phyloP scores from a whole-genome alignment of 2,888 invertebrate species.

The Polietes domitor region DNA sequence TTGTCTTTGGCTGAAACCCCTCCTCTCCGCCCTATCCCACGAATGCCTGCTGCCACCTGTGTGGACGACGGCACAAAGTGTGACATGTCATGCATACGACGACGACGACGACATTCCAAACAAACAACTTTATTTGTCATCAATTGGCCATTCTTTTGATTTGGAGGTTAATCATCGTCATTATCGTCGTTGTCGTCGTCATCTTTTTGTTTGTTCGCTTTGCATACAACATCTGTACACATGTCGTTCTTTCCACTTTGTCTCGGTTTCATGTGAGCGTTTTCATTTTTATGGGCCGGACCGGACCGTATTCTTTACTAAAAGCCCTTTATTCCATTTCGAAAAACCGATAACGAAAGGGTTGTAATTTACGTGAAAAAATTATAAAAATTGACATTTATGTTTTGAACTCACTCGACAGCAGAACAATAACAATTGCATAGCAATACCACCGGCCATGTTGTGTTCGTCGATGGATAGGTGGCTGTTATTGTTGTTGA shows the following conservation, averaged over 20 bases:
- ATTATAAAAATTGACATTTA: slow-evolving; percentile 59
- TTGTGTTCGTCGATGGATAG: slow-evolving; percentile 3
- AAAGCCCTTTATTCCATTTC: not conserved
- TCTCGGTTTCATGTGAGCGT: not conserved
- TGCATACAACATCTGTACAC: too few species aligned
- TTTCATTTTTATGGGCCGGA: not conserved
- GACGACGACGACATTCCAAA: slow-evolving; percentile 29
- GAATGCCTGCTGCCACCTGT: not conserved
- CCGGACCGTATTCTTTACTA: not conserved
- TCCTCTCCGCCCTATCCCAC: not conserved
- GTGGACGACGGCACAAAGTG: slow-evolving; percentile 32
- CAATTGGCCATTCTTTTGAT: slow-evolving; percentile 52
- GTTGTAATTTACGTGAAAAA: slow-evolving; percentile 55
- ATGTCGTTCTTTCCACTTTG: not conserved
- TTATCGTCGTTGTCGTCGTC: slow-evolving; percentile 12
- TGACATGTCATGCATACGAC: slow-evolving; percentile 57
- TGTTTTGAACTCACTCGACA: not conserved
- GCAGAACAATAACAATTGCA: slow-evolving; percentile 14
- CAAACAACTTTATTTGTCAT: slow-evolving; percentile 63
- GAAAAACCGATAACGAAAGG: slow-evolving; percentile 21
- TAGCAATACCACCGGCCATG: not conserved
- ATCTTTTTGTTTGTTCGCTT: slow-evolving; percentile 3
- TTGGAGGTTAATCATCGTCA: slow-evolving; percentile 33
- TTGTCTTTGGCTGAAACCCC: not conserved
- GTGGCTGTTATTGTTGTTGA: not conserved